These are phyloP conservation scores for Karalla daura DNA, from an alignment of 2,797 vertebrate species.

Conservation along the genomic window DNA sequence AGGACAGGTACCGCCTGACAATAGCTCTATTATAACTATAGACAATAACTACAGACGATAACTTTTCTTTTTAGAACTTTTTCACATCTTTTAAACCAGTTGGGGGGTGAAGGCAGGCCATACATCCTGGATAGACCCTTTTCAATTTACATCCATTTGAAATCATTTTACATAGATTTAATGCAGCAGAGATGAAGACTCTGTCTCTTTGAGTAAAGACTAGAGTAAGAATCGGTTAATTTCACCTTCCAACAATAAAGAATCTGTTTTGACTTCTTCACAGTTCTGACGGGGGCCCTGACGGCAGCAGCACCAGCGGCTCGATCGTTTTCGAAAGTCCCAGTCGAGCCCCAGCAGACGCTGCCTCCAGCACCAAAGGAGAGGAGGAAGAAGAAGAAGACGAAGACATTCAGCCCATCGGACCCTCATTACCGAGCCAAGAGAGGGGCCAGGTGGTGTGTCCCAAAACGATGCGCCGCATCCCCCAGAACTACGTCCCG, in stretches of 20 bases:
- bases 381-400: too few species aligned
- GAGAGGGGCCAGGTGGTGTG: constrained; percentile 66
- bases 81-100: neutral
- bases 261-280: constrained; percentile 16
- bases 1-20: constrained; percentile 72
- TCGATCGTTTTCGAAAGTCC: constrained; percentile 91
- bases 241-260: too few species aligned
- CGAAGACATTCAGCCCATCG: constrained; percentile 13
- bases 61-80: too few species aligned
- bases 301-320: constrained; percentile 79
- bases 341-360: constrained; percentile 58
- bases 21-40: too few species aligned
- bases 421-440: constrained; percentile 44
- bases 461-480: constrained; percentile 60
- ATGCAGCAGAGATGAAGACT: too few species aligned
- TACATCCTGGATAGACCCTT: too few species aligned
- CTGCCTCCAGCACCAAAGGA: constrained; percentile 21
- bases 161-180: too few species aligned
- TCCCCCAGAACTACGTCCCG: constrained; percentile 81
- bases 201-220: too few species aligned
- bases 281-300: constrained; percentile 76
- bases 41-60: too few species aligned
- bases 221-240: too few species aligned
- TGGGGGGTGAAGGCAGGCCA: too few species aligned
- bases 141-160: too few species aligned